A percentile compares a stretch with the other conserved stretches of the same genome.
Conservation (phyloP, 2,113 vertebrate species). For the Dipodomys merriami region DNA sequence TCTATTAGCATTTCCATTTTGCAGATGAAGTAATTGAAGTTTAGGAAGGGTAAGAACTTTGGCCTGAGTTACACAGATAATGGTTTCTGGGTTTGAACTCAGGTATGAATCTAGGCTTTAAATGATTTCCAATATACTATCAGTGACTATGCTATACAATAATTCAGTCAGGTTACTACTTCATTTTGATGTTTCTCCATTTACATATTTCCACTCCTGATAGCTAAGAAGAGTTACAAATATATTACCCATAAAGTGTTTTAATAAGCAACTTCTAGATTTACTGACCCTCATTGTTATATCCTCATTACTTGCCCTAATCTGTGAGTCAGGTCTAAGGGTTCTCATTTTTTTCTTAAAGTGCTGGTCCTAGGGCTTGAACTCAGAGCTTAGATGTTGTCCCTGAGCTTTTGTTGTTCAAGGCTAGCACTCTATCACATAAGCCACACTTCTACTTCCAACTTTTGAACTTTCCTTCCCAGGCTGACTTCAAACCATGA, state of each 20-base stretch:
- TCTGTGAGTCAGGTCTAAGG: not conserved
- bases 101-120: not conserved
- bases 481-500: no score
- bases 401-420: no score
- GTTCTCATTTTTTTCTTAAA: not conserved
- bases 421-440: no score
- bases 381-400: no score
- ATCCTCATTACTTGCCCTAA: not conserved
- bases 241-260: not conserved
- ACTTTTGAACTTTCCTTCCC: no score
- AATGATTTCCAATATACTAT: constrained; percentile 46
- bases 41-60: constrained; percentile 16
- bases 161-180: constrained; percentile 11
- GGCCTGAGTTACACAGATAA: not conserved
- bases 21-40: constrained; percentile 5
- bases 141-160: not conserved
- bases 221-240: constrained; percentile 60
- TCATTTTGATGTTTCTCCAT: not conserved
- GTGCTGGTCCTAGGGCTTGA: no score
- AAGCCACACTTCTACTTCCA: no score
- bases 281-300: constrained; percentile 8
- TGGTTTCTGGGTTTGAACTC: constrained; percentile 45
- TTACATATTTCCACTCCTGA: constrained; percentile 55
- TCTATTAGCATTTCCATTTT: constrained; percentile 17
- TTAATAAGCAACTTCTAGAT: constrained; percentile 59